Evolutionary conservation across 2,888 invertebrate species (phyloP), one percentile per base, ranked within the genome.

Genomic region (Hemistola chrysoprasaria): DNA sequence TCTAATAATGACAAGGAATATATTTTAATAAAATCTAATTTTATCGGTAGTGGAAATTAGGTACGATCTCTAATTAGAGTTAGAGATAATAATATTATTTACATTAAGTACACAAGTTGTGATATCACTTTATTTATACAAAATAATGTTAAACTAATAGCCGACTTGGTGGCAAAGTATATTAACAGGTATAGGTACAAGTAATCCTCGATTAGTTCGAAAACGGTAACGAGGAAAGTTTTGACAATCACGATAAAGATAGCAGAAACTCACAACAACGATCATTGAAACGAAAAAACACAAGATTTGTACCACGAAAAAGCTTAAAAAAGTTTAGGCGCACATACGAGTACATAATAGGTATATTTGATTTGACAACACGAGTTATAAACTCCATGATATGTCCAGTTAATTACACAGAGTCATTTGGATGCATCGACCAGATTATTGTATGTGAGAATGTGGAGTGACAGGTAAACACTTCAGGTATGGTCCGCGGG

Each of bases 401-500:
- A 59, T 56, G 58, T 72, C 65, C 55, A 65, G 60, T 59, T 64
- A 55, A 62, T 62, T 62, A 66, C 69, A 78, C 28, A 69, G 36
- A 75, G 82, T 82, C 84, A 85, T 85, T 87, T 83, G 86, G 85
- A 84, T 82, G 71, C 63, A 71, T 79, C 79, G 86, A 86, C 86
- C 84, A 86, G 86, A 84, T 82, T 72, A 72, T 74, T 67, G 73
- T 76, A 71, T 62, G 62, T 71, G 71, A 61, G 69, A 59, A 63
- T 60, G 57, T 52, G 66, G 63, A 62, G 59, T 42, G 51, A 56
- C 41, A 47, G 44, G 56, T 53, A 10, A 56, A 66, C 66, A 66
- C 73, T 80, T 88, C 88, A 90, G 67, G 90, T 90, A 70, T 89
- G 88, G 70, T 90, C 89, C n/a, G 82, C 84, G 34, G 79, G 76